These are phyloP conservation scores for Pitta sordida DNA, from an alignment of 2,113 vertebrate genomes.

Conservation along the genomic window DNA sequence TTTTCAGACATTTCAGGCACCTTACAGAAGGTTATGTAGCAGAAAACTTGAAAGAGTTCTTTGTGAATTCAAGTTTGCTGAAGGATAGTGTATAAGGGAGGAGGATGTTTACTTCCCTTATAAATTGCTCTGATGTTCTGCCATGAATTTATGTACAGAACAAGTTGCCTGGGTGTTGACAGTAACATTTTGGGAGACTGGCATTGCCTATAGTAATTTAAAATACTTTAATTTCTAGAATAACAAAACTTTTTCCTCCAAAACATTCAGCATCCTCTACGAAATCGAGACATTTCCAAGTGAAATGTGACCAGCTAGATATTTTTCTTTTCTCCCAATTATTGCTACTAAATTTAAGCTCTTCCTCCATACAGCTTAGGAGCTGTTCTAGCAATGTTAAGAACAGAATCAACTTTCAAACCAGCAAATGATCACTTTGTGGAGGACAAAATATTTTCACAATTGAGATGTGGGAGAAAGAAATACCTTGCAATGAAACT, in stretches of 20 bases:
- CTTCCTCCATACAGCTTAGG: not conserved
- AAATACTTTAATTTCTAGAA: not conserved
- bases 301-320: not conserved
- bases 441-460: not conserved
- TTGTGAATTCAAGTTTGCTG: not conserved
- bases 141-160: not conserved
- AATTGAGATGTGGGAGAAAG: not conserved
- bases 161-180: slow-evolving; percentile 11
- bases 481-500: not conserved
- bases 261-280: not conserved
- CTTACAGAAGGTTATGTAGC: not conserved
- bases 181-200: not conserved
- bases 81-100: not conserved
- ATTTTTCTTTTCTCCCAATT: not conserved
- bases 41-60: not conserved
- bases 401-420: not conserved
- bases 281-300: not conserved
- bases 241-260: not conserved
- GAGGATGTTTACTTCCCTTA: not conserved
- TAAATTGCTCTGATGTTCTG: not conserved
- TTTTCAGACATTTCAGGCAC: not conserved
- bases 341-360: not conserved
- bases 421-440: not conserved
- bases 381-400: not conserved
- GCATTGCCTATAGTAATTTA: not conserved